Conservation (phyloP, 2,888 invertebrate genomes). For the Tiliacea aurago region DNA sequence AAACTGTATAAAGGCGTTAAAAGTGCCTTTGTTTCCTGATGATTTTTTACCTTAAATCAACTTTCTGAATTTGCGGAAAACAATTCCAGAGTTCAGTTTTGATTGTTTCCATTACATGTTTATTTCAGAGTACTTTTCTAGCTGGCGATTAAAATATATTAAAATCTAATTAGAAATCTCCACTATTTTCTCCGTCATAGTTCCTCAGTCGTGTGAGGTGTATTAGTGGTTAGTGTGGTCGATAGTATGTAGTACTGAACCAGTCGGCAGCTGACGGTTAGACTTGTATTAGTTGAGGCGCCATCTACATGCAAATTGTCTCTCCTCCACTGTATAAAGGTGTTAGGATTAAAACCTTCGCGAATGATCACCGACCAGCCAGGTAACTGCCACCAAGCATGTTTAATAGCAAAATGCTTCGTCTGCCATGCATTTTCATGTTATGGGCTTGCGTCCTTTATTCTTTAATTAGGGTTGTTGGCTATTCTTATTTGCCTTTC, state of each 20-base stretch:
- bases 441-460: slow-evolving; percentile 18
- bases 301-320: slow-evolving; percentile 85
- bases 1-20: not conserved
- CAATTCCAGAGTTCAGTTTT: not conserved
- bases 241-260: slow-evolving; percentile 81
- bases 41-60: not conserved
- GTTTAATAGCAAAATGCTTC: slow-evolving; percentile 44
- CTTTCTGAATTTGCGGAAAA: not conserved
- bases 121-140: not conserved
- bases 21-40: not conserved
- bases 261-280: slow-evolving; percentile 84
- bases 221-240: slow-evolving; percentile 84
- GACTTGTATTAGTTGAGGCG: slow-evolving; percentile 79
- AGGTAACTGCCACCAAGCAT: slow-evolving; percentile 28
- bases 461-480: slow-evolving; percentile 33
- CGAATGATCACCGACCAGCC: slow-evolving; percentile 21
- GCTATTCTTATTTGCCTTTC: slow-evolving; percentile 28
- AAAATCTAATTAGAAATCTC: slow-evolving; percentile 54
- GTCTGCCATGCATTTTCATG: slow-evolving; percentile 19
- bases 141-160: not conserved
- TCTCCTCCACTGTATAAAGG: slow-evolving; percentile 70
- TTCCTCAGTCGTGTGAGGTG: slow-evolving; percentile 68
- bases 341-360: slow-evolving; percentile 74
- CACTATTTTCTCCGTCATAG: slow-evolving; percentile 69
- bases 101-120: not conserved